Conservation (phyloP, 2,113 vertebrate genomes). For the Odontesthes bonariensis region DNA sequence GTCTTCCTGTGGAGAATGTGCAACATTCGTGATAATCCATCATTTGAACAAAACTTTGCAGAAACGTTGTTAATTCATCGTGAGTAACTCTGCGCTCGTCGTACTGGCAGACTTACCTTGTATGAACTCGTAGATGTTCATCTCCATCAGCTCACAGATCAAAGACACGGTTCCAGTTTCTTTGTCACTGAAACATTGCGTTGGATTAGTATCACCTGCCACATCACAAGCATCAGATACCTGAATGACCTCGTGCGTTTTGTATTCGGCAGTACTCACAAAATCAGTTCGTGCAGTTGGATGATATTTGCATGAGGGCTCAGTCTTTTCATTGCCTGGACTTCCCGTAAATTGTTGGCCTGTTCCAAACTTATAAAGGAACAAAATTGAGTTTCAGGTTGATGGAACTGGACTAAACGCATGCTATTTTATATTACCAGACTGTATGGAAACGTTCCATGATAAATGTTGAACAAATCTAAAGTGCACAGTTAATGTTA, state of each 20-base stretch:
- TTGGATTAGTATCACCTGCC: background rate
- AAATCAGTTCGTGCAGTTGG: conserved; percentile 81
- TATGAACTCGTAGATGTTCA: conserved; percentile 94
- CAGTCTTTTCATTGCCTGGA: conserved; percentile 78
- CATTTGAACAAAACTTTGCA: background rate
- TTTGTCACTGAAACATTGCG: conserved; percentile 85
- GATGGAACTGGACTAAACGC: too few species aligned
- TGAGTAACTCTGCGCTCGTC: background rate
- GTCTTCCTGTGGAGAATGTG: conserved; percentile 79
- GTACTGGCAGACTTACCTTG: conserved; percentile 77
- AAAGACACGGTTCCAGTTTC: conserved; percentile 87
- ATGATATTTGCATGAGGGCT: conserved; percentile 78
- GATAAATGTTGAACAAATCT: conserved; percentile 5
- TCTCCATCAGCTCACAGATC: conserved; percentile 93
- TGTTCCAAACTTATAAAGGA: conserved; percentile 69
- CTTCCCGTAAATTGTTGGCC: conserved; percentile 77
- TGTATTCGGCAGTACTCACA: conserved; percentile 68
- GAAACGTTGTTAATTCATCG: background rate
- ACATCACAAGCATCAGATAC: background rate
- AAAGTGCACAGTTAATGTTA: conserved; percentile 10
- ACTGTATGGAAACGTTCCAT: too few species aligned
- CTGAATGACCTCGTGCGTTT: background rate
- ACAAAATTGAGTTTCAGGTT: background rate
- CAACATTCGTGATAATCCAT: background rate
- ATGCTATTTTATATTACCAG: background rate